Conservation (phyloP, 2,113 vertebrate genomes). For the Eonycteris spelaea region DNA sequence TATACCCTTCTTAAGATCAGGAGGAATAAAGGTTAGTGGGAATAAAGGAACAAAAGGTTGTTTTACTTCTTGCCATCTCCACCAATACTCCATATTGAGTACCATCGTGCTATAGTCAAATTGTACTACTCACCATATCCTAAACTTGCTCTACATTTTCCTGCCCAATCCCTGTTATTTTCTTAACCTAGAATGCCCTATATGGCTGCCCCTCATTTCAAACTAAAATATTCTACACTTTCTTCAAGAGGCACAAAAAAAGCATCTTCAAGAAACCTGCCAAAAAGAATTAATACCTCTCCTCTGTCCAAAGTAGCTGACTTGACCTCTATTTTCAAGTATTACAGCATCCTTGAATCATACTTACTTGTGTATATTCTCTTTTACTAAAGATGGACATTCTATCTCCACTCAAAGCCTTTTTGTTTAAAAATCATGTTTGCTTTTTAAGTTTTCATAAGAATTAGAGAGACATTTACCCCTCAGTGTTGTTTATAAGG, state of each 20-base stretch:
- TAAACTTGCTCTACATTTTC: not conserved
- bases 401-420: not conserved
- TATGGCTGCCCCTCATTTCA: not conserved
- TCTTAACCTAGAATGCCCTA: not conserved
- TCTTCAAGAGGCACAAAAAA: slow-evolving; percentile 2
- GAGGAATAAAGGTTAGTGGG: not conserved
- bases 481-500: not conserved
- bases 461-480: not conserved
- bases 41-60: not conserved
- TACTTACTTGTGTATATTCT: not conserved
- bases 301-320: not conserved
- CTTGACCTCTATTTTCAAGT: not conserved
- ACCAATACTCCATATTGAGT: not conserved
- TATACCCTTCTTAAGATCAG: not conserved
- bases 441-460: not conserved
- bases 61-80: not conserved
- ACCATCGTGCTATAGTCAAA: not conserved
- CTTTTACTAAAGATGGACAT: not conserved
- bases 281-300: not conserved
- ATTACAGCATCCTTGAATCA: not conserved
- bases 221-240: slow-evolving; percentile 5
- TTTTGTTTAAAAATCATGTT: not conserved
- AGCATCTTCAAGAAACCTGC: not conserved
- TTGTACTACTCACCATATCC: not conserved
- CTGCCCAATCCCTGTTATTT: not conserved